Percentiles rank a stretch among this genome's conserved stretches.
Conservation (phyloP, 2,797 vertebrate genomes). For the Sardinella longiceps region DNA sequence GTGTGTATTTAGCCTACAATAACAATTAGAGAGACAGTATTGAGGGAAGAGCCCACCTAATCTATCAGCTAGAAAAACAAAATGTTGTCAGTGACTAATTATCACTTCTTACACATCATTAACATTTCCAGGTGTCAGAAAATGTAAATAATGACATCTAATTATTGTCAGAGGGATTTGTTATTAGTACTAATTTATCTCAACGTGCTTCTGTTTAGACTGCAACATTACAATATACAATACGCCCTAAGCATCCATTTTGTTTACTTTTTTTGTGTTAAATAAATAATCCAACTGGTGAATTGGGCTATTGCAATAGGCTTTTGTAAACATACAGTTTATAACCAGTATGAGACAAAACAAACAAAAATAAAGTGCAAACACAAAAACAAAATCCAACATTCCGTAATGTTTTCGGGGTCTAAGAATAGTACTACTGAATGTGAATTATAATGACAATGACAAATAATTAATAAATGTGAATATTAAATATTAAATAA, state of each 20-base stretch:
- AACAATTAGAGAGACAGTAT: background rate
- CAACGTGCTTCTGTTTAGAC: background rate
- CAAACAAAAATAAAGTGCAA: no score
- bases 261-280: background rate
- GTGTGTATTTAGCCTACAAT: background rate
- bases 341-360: no score
- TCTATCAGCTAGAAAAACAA: background rate
- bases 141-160: constrained; percentile 1
- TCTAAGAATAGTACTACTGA: background rate
- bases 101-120: background rate
- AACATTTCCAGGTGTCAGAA: background rate
- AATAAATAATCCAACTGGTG: no score
- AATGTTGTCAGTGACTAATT: background rate
- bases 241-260: background rate
- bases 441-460: background rate
- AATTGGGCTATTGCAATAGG: no score
- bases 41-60: no score
- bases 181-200: background rate
- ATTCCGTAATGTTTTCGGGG: background rate
- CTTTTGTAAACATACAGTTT: no score
- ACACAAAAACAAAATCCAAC: no score
- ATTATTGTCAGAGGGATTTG: background rate
- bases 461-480: background rate
- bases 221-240: background rate
- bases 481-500: background rate